phyloP scores from a whole-genome alignment of 2,797 vertebrate genomes.

The Botia almorhae region DNA sequence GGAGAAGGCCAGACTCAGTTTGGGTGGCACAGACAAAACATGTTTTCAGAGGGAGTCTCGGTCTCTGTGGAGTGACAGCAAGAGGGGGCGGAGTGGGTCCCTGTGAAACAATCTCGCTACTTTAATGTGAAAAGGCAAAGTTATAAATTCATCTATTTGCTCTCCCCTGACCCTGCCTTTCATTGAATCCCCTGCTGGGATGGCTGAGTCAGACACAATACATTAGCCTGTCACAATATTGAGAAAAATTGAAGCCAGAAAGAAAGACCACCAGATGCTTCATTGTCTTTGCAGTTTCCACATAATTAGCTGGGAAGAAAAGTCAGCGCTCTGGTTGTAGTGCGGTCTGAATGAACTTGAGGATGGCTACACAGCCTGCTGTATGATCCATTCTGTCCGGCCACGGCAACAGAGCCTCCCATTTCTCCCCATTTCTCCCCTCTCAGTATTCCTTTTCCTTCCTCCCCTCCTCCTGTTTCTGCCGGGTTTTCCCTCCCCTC shows the following conservation, averaged over 20 bases:
- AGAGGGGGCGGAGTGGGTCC: slow-evolving; percentile 72
- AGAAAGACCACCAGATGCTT: slow-evolving; percentile 99
- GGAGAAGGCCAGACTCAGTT: slow-evolving; percentile 72
- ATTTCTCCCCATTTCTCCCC: background rate
- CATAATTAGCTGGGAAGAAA: slow-evolving; percentile 99
- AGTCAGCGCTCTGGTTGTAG: slow-evolving; percentile 89
- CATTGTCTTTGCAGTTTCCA: slow-evolving; percentile 98
- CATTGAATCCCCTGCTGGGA: slow-evolving; percentile 82
- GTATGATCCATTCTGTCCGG: slow-evolving; percentile 83
- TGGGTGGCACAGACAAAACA: slow-evolving; percentile 81
- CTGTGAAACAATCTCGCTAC: slow-evolving; percentile 81
- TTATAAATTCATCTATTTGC: slow-evolving; percentile 99
- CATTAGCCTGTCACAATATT: slow-evolving; percentile 95
- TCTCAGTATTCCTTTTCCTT: slow-evolving; percentile 33
- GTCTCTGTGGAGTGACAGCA: slow-evolving; percentile 82
- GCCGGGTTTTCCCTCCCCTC: slow-evolving; percentile 76
- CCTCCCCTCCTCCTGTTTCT: slow-evolving; percentile 41
- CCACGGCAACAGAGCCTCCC: slow-evolving; percentile 47
- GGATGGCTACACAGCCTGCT: slow-evolving; percentile 88
- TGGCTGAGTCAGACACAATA: slow-evolving; percentile 90
- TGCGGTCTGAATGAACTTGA: slow-evolving; percentile 94
- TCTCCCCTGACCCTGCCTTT: slow-evolving; percentile 93
- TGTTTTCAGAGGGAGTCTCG: slow-evolving; percentile 82
- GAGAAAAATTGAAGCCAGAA: slow-evolving; percentile 89
- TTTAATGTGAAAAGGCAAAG: slow-evolving; percentile 85